These are phyloP conservation scores for Brachionus sp. DNA, from an alignment of 1,140 invertebrate genomes.

Conservation along the genomic window DNA sequence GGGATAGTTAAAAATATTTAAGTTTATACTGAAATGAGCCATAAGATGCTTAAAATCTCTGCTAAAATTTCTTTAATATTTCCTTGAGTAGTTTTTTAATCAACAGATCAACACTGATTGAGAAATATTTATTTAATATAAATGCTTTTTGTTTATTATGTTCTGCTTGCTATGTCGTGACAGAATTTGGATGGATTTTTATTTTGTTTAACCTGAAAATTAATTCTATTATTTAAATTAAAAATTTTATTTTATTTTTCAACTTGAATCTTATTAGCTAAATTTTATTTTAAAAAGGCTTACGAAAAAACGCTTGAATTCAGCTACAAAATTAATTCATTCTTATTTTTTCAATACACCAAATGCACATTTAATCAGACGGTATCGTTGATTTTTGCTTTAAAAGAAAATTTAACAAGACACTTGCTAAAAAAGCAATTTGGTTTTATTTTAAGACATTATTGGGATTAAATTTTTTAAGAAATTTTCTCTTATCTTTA, in stretches of 20 bases:
- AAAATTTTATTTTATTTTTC: neutral
- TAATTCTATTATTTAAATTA: neutral
- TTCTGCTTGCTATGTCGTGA: neutral
- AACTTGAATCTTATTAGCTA: neutral
- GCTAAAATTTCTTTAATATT: neutral
- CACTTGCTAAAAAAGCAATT: neutral
- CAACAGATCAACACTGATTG: neutral
- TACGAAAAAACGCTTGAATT: neutral
- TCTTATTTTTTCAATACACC: conserved; percentile 9
- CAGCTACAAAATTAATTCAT: neutral
- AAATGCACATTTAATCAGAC: conserved; percentile 14
- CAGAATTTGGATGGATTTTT: neutral
- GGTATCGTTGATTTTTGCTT: neutral
- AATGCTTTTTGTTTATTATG: neutral
- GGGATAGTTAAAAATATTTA: neutral
- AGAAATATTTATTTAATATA: neutral
- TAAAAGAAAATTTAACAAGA: neutral
- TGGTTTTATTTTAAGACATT: neutral
- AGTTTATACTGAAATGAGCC: neutral
- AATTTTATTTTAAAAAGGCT: neutral
- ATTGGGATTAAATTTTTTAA: neutral
- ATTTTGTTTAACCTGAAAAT: neutral
- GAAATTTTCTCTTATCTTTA: too few relatives aligned
- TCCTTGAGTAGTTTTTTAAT: neutral
- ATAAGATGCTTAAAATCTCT: neutral